These are phyloP conservation scores for Pelusios castaneus DNA, from an alignment of 2,113 vertebrate species.

Conservation along the genomic window DNA sequence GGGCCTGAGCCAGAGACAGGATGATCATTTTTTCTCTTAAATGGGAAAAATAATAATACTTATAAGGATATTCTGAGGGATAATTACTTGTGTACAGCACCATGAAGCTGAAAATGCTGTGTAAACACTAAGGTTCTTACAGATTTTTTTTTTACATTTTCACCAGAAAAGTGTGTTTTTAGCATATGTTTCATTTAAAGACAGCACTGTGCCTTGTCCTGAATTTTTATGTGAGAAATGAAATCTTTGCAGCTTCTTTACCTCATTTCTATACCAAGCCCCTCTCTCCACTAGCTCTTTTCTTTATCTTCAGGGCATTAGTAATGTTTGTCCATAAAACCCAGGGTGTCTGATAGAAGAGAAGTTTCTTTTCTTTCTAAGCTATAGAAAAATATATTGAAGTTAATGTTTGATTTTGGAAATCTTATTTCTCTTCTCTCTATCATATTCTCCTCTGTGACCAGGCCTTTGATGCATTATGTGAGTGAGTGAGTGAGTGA, in stretches of 20 bases:
- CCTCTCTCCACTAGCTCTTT: not conserved
- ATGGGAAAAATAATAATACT: not conserved
- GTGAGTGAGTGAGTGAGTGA: too few relatives aligned
- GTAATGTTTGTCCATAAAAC: conserved; percentile 21
- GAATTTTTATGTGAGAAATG: not conserved
- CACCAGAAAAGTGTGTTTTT: conserved; percentile 15
- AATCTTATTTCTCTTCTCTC: not conserved
- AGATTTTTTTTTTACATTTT: conserved; percentile 12
- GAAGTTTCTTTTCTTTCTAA: conserved; percentile 41
- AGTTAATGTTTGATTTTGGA: not conserved
- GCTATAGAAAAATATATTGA: not conserved
- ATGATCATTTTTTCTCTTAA: not conserved
- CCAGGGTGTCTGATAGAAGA: not conserved
- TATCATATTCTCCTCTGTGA: not conserved
- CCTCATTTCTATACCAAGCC: not conserved
- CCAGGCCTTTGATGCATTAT: not conserved
- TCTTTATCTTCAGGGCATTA: conserved; percentile 43
- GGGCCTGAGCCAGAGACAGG: not conserved
- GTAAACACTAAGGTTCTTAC: not conserved
- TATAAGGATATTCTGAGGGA: not conserved
- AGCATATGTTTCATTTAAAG: not conserved
- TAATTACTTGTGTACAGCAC: not conserved
- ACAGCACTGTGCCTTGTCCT: not conserved
- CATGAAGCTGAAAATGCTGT: conserved; percentile 3
- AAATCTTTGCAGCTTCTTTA: conserved; percentile 7